phyloP scores from a whole-genome alignment of 2,113 vertebrate genomes.

The Ammodramus savannarum region DNA sequence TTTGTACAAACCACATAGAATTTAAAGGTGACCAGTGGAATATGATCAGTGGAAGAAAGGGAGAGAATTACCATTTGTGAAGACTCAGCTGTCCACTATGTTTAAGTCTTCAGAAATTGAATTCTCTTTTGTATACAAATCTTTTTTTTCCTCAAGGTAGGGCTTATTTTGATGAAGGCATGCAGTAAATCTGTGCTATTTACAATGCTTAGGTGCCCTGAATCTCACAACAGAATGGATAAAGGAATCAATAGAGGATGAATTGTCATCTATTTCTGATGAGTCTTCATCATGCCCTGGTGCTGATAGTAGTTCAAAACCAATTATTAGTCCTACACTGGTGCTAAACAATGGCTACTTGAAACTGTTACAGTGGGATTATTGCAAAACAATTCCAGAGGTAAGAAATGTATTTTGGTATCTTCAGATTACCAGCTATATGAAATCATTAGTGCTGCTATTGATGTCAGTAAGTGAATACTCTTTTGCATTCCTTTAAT shows the following conservation, averaged over 20 bases:
- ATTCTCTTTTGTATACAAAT: neutral
- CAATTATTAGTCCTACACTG: slow-evolving; percentile 79
- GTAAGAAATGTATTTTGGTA: slow-evolving; percentile 54
- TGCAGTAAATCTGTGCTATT: neutral
- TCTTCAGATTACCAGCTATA: neutral
- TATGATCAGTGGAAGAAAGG: neutral
- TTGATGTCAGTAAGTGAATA: neutral
- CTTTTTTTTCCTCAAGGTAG: neutral
- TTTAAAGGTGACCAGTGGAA: neutral
- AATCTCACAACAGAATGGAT: slow-evolving; percentile 89
- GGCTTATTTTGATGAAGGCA: neutral
- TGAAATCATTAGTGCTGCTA: neutral
- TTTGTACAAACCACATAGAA: neutral
- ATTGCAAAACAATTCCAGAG: slow-evolving; percentile 81
- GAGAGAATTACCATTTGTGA: neutral
- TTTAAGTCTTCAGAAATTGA: neutral
- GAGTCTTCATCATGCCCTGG: slow-evolving; percentile 56
- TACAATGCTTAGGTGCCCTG: slow-evolving; percentile 78
- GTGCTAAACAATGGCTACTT: slow-evolving; percentile 86
- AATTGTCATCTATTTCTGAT: slow-evolving; percentile 62
- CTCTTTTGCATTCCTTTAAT: neutral
- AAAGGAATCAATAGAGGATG: slow-evolving; percentile 81
- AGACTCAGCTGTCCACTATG: neutral
- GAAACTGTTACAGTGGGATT: slow-evolving; percentile 84
- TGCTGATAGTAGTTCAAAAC: slow-evolving; percentile 58